Conservation (phyloP, 2,888 invertebrate genomes). For the Hydroisotoma schaefferi region DNA sequence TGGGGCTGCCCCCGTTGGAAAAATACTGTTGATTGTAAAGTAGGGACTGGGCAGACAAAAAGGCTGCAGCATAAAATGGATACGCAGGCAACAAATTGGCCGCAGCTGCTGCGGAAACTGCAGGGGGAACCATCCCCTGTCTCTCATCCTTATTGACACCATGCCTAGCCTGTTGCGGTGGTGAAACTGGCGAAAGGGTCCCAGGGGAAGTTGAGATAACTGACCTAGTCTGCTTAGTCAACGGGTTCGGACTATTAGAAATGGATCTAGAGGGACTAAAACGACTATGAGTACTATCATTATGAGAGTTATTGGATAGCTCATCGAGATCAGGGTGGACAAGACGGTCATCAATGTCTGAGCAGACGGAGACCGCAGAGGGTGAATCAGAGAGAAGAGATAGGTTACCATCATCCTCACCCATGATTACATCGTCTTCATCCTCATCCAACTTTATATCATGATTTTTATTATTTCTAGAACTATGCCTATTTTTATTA, state of each 20-base stretch:
- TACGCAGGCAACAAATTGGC: slow-evolving; percentile 41
- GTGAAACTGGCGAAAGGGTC: slow-evolving; percentile 7
- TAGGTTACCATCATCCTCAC: slow-evolving; percentile 35
- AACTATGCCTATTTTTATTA: slow-evolving; percentile 9
- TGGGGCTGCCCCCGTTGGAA: neutral
- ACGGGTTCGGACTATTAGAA: slow-evolving; percentile 21
- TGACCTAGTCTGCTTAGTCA: slow-evolving; percentile 1
- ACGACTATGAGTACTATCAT: slow-evolving; percentile 35
- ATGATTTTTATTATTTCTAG: slow-evolving; percentile 11
- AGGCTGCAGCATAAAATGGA: slow-evolving; percentile 48
- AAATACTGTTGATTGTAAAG: slow-evolving; percentile 44
- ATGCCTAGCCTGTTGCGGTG: neutral
- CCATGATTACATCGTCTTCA: slow-evolving; percentile 20
- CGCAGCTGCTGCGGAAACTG: slow-evolving; percentile 24
- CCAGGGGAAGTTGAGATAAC: slow-evolving; percentile 18
- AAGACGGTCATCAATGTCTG: slow-evolving; percentile 27
- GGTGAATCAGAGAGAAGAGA: slow-evolving; percentile 38
- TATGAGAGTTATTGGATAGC: slow-evolving; percentile 16
- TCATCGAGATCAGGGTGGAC: slow-evolving; percentile 25
- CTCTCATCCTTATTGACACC: neutral
- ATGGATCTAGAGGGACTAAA: slow-evolving; percentile 30
- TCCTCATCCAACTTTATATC: slow-evolving; percentile 18
- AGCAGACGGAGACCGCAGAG: slow-evolving; percentile 35
- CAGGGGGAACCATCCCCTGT: neutral
- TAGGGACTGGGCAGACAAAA: slow-evolving; percentile 47